Base-by-base conservation (phyloP, 2,797 vertebrate genomes). In the Acipenser transmontanus region DNA sequence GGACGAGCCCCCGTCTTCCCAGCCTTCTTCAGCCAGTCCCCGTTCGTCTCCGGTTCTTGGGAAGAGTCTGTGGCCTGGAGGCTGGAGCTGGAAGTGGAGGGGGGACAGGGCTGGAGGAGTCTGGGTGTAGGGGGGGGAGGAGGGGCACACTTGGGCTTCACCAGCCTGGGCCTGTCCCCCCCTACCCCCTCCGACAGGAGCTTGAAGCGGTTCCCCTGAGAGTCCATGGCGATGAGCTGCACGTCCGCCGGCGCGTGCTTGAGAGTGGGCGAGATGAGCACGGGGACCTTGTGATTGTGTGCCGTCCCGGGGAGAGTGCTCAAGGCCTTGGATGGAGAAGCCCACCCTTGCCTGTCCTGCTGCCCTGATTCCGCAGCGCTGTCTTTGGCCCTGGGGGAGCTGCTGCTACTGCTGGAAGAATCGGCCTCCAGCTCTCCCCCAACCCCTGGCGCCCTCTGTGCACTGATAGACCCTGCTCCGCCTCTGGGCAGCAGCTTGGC, bases 191-290 rank as follows among this genome's bases (percentile, higher is more conserved):
- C 97, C 7, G 94, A 93, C 74, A 99, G 90, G 84, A 99, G 93
- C 85, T 97, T 98, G 80, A 98, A 99, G 73, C 95, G 95, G 84
- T 99, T 98, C 86, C 97, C 96, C 93, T 98, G 95, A 89, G 97
- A 99, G 92, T 99, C 97, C 67, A 97, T 91, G 71, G 94, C 97
- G 17, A 98, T 95, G 65, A 96, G 88, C 84, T 98, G 96, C 76
- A 93, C 93, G 0, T 98, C 96, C 1, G 92, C 91, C n/a, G 95
- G 88, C 82, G 90, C 90, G 81, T 96, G 94, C 84, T 97, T 98
- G 73, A 96, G 83, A 20, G 96, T 97, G 66, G 97, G 97, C 7
- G 97, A 99, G 83, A 99, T 99, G 66, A 98, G 89, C 71, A 99
- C 97, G 0, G 97, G 95, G 79, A 99, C 97, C 92, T 98, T 98